A percentile compares a stretch with the other conserved stretches of the same genome.
Evolutionary conservation across 2,113 vertebrate species (phyloP).

Genomic region (Hippocampus zosterae): DNA sequence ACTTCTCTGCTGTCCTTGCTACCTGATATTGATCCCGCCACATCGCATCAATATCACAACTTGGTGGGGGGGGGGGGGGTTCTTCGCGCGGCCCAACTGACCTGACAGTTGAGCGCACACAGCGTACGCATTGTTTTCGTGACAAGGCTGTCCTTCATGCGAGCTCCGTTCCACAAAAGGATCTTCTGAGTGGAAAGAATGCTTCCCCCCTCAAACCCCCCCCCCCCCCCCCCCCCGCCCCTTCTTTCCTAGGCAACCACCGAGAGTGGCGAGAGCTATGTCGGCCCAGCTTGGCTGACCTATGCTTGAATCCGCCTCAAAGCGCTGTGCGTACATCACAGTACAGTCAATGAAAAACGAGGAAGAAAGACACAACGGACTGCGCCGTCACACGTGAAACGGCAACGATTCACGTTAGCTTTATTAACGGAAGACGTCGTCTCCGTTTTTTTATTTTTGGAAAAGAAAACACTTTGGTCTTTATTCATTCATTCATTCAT

Average conservation of each 20-base stretch:
- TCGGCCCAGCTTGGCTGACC: background rate
- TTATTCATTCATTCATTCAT: no score
- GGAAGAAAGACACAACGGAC: background rate
- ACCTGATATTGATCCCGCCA: no score
- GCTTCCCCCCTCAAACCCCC: no score
- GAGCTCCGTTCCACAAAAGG: background rate
- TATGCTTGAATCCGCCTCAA: background rate
- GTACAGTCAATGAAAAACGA: background rate
- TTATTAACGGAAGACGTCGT: no score
- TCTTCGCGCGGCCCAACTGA: background rate
- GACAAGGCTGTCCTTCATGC: background rate
- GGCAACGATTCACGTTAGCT: no score
- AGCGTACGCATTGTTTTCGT: background rate
- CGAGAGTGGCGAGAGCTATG: background rate
- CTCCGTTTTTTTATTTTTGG: no score
- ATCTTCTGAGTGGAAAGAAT: background rate
- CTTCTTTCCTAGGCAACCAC: background rate
- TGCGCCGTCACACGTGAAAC: background rate
- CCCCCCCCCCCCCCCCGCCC: no score
- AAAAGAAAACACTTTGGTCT: no score
- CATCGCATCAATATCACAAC: background rate
- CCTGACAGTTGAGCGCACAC: background rate
- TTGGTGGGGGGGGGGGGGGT: no score
- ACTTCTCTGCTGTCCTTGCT: no score
- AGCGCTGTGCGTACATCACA: background rate